Conservation (phyloP, 2,113 vertebrate species). For the Corvus moneduloides region DNA sequence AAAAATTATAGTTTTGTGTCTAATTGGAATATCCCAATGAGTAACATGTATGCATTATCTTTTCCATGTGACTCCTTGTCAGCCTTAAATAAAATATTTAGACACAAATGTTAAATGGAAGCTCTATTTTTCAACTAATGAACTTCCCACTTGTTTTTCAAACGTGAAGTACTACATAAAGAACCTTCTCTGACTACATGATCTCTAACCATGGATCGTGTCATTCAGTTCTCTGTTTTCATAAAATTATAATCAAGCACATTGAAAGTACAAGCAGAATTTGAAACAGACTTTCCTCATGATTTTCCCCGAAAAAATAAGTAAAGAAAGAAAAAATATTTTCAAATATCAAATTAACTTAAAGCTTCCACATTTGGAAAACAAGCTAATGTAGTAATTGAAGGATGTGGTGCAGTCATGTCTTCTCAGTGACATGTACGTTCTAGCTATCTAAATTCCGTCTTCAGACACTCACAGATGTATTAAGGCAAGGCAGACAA, state of each 20-base stretch:
- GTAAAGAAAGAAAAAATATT: background rate
- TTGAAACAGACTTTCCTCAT: background rate
- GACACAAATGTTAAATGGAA: background rate
- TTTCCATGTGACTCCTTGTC: background rate
- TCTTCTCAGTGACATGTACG: background rate
- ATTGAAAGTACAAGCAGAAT: background rate
- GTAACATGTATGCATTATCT: background rate
- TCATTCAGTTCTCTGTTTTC: background rate
- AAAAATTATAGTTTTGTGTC: background rate
- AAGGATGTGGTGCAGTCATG: background rate
- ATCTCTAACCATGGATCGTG: background rate
- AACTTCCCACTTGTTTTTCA: background rate
- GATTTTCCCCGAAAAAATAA: background rate
- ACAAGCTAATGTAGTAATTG: background rate
- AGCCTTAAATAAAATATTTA: background rate
- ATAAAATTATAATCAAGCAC: background rate
- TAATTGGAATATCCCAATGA: background rate
- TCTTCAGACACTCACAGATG: background rate
- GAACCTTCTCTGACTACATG: background rate
- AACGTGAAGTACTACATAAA: background rate
- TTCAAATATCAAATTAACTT: background rate
- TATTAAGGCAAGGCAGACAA: background rate
- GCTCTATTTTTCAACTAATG: background rate
- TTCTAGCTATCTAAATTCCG: background rate
- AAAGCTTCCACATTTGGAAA: background rate